Evolutionary conservation across 2,113 vertebrate species (phyloP), one percentile per base, ranked within the genome.

Genomic region (Xiphorhynchus elegans): DNA sequence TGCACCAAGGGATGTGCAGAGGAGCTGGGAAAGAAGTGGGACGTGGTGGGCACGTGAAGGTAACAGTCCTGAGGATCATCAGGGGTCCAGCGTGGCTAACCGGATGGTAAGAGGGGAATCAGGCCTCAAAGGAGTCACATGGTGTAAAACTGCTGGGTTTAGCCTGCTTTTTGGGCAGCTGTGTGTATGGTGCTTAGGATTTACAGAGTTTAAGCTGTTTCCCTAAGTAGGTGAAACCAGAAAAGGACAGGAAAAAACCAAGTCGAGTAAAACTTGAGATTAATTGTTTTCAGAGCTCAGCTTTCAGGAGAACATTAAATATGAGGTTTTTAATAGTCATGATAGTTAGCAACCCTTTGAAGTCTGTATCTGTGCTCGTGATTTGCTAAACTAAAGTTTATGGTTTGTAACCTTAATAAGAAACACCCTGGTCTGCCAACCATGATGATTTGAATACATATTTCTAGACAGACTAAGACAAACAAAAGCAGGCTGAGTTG

Each of bases 1-100:
- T 78, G 70, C 72, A 33, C n/a, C 23, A 15, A 1, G 11, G n/a
- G 75, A 7, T 2, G 5, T 44, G 79, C 63, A n/a, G n/a, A 37
- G 67, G 11, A 40, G 24, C 2, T 2, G 66, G 35, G 50, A 6
- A 58, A 42, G 52, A 50, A 55, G 35, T 29, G 53, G 49, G 56
- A 24, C 4, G 2, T 19, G 46, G 62, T 31, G 0, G 0, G 28
- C 1, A 1, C 6, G 4, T 33, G 78, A 47, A 64, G 35, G 46
- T 83, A n/a, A 33, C 55, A 28, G 73, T 58, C 50, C 52, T 81
- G 47, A 60, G 24, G 35, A 29, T 89, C 63, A 52, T 87, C 21
- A 39, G 56, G 28, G 53, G 11, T 52, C 26, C 53, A 60, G 66
- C 9, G 14, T 33, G 39, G 37, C 46, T 1, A 10, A 10, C 46